Evolutionary conservation across 2,113 vertebrate genomes (phyloP).

Genomic region (Tricholaema leucomelas): DNA sequence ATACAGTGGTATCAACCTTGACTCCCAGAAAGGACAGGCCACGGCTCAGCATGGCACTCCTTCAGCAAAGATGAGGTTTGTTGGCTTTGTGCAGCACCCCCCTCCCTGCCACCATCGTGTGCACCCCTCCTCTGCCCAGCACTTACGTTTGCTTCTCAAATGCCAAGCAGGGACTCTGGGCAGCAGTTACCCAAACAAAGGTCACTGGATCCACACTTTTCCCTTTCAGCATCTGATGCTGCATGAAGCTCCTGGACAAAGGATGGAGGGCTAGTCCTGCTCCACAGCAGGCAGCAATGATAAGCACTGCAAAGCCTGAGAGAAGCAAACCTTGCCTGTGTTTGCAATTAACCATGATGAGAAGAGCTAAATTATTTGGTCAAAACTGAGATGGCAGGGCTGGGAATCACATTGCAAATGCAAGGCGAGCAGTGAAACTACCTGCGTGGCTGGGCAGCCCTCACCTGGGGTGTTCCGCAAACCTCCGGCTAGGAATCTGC

Average conservation of each 20-base stretch:
- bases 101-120: neutral
- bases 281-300: accelerated
- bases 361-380: neutral
- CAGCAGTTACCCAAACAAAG: neutral
- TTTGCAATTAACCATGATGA: accelerated
- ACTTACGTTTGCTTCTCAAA: neutral
- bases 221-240: neutral
- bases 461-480: neutral
- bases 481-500: neutral
- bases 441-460: neutral
- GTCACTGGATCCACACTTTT: neutral
- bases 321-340: neutral
- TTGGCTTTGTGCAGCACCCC: neutral
- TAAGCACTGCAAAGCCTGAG: accelerated
- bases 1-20: accelerated
- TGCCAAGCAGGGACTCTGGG: neutral
- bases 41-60: neutral
- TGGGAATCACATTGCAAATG: neutral
- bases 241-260: neutral
- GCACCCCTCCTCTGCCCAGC: neutral
- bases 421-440: neutral
- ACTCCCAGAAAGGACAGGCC: neutral
- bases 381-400: neutral
- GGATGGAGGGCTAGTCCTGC: neutral
- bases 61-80: neutral